Percentiles rank a stretch among this genome's conserved stretches.
Conservation (phyloP, 2,888 invertebrate genomes). For the Leptopterna dolabrata region DNA sequence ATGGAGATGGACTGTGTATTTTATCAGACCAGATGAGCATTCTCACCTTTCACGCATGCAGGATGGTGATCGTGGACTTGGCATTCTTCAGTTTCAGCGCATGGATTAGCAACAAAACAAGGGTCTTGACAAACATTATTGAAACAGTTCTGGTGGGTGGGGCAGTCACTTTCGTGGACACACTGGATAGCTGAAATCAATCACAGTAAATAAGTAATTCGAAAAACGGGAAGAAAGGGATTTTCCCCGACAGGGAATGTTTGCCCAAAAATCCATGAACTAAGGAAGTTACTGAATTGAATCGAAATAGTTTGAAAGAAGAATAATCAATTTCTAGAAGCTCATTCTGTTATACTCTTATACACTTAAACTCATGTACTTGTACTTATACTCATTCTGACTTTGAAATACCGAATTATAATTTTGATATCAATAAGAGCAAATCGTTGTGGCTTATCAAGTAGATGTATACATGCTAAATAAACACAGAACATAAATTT, state of each 20-base stretch:
- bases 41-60: constrained; percentile 81
- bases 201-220: background rate
- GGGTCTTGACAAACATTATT: constrained; percentile 84
- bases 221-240: background rate
- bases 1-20: no score
- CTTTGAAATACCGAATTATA: no score
- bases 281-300: background rate
- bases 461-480: no score
- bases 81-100: constrained; percentile 80
- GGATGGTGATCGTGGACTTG: constrained; percentile 86
- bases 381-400: no score
- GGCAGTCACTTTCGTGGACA: constrained; percentile 82
- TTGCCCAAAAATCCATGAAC: background rate
- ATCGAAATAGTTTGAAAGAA: background rate
- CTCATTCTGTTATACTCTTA: no score
- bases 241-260: background rate
- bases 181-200: constrained; percentile 78
- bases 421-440: no score
- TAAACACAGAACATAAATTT: no score
- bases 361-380: no score
- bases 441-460: no score
- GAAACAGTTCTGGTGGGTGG: constrained; percentile 81
- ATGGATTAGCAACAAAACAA: constrained; percentile 80
- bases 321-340: background rate
- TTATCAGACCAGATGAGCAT: background rate